Evolutionary conservation across 2,113 vertebrate genomes (phyloP).

Genomic region (Gymnobelideus leadbeateri): DNA sequence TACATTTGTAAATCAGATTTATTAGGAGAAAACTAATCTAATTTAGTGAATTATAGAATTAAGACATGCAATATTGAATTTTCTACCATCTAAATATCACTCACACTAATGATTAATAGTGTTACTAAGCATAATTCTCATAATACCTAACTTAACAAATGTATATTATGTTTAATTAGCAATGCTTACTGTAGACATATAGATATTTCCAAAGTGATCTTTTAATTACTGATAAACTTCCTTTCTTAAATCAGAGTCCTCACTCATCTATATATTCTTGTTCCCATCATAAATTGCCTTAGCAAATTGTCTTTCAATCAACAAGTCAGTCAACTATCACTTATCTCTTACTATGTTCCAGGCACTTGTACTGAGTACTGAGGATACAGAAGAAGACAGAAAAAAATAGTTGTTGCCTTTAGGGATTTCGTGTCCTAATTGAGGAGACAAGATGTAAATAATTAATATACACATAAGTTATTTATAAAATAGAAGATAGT

Average conservation of each 20-base stretch:
- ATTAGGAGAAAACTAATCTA: not conserved
- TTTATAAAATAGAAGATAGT: not conserved
- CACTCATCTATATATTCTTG: not conserved
- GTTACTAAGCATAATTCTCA: not conserved
- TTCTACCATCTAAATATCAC: not conserved
- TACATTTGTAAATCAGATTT: not conserved
- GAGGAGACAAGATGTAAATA: not conserved
- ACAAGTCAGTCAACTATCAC: not conserved
- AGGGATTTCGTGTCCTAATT: not conserved
- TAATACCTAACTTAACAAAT: not conserved
- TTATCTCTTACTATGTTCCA: not conserved
- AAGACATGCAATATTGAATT: not conserved
- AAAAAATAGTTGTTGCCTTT: not conserved
- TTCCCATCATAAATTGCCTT: not conserved
- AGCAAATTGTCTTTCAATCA: not conserved
- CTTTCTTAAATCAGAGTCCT: not conserved
- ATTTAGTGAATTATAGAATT: not conserved
- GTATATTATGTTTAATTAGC: not conserved
- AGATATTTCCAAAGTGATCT: not conserved
- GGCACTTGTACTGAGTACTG: not conserved
- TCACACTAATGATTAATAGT: not conserved
- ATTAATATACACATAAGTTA: not conserved
- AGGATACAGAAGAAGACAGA: not conserved
- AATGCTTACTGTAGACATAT: not conserved
- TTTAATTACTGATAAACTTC: not conserved